Evolutionary conservation across 2,888 invertebrate genomes (phyloP), one percentile per base, ranked within the genome.

Genomic region (Dusona sp.): DNA sequence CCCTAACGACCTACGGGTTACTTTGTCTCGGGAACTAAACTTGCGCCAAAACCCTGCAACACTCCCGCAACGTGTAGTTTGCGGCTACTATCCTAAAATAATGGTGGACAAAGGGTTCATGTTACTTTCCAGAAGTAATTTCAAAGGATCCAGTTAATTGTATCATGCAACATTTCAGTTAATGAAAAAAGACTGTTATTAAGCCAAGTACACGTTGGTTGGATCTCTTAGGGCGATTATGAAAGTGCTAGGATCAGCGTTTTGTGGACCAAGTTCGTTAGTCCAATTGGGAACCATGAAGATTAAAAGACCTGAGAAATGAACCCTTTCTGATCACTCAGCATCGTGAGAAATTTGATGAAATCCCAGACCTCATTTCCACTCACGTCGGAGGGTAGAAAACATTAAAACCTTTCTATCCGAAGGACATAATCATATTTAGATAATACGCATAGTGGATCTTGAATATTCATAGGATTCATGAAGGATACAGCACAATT

Each of bases 21-120:
- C 84, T 75, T 78, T 68, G 81, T 80, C 83, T 83, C 81, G 83
- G 80, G 78, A 86, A 86, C 80, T 73, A 51, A 77, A 80, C 67
- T 57, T 72, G 29, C 42, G 42, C 22, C 68, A 68, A 67, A 68
- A 82, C 33, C n/a, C 61, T 61, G 57, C 57, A 74, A 54, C 29
- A 57, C 45, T 68, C 54, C 22, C 19, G n/a, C 45, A 68, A n/a
- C 68, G 57, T 65, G 64, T 51, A 38, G 57, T 75, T 75, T 77
- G 36, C 57, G 45, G 57, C 67, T 81, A 42, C 54, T 29, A 68
- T 61, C 45, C 45, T 29, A 38, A 33, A 73, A 80, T 61, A 16
- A 68, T 25, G 25, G 70, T 33, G 57, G 57, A 57, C 79, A 36
- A n/a, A 48, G 54, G n/a, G 36, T 68, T 61, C 45, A 61, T 82